A percentile compares a stretch with the other conserved stretches of the same genome.
Conservation (phyloP, 2,797 vertebrate genomes). For the Vipera ursinii region DNA sequence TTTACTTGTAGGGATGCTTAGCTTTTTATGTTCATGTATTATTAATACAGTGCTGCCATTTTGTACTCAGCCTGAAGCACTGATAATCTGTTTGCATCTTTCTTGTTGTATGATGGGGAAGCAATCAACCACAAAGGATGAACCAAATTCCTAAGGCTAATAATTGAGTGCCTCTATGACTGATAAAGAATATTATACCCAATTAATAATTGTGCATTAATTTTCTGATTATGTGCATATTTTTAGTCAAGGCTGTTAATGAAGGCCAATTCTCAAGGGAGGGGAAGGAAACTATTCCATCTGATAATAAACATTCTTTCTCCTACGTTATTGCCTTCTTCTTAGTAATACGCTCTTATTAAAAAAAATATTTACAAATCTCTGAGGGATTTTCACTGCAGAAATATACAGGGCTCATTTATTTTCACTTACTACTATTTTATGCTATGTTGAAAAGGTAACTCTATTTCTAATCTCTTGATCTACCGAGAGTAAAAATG, state of each 20-base stretch:
- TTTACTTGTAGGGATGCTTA: slow-evolving; percentile 30
- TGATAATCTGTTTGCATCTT: slow-evolving; percentile 57
- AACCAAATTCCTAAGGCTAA: slow-evolving; percentile 28
- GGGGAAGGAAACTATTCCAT: background rate
- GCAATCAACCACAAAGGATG: slow-evolving; percentile 49
- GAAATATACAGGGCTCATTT: background rate
- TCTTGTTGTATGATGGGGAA: slow-evolving; percentile 35
- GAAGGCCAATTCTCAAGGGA: slow-evolving; percentile 14
- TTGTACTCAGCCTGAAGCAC: slow-evolving; percentile 45
- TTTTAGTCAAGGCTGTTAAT: slow-evolving; percentile 50
- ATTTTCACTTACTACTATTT: background rate
- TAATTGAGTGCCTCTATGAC: slow-evolving; percentile 58
- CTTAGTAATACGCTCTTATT: background rate
- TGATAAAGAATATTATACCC: slow-evolving; percentile 45
- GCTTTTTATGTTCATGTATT: slow-evolving; percentile 58
- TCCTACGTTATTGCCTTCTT: background rate
- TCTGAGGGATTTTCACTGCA: background rate
- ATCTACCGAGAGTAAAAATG: background rate
- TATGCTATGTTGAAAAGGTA: background rate
- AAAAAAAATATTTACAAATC: slow-evolving; percentile 6
- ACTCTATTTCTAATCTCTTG: background rate
- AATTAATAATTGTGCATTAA: slow-evolving; percentile 58
- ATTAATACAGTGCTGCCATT: slow-evolving; percentile 60
- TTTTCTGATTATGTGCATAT: slow-evolving; percentile 58
- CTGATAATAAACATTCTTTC: background rate